A percentile compares a stretch with the other conserved stretches of the same genome.
Conservation (phyloP, 2,888 invertebrate species). For the Spicauda simplicius region DNA sequence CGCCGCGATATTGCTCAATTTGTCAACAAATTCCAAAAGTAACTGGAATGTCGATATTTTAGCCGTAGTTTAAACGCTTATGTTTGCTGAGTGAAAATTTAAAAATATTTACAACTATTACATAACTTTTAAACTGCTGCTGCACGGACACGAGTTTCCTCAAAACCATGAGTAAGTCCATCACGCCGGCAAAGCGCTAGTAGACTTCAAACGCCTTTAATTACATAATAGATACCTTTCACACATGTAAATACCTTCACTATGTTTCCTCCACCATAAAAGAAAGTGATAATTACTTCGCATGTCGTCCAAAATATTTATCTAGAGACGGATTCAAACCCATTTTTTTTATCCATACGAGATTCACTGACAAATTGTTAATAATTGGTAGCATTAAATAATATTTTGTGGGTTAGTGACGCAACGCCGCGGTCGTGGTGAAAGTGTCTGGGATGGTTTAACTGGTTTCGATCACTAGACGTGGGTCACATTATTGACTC, state of each 20-base stretch:
- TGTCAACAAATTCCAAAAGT: background rate
- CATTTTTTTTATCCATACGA: no score
- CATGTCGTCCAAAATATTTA: no score
- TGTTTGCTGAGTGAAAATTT: background rate
- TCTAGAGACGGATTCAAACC: no score
- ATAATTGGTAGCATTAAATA: conserved; percentile 42
- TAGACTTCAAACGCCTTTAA: no score
- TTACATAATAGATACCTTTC: no score
- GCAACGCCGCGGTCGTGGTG: conserved; percentile 50
- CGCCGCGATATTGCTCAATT: background rate
- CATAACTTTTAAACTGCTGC: no score
- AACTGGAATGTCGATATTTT: background rate
- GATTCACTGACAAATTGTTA: conserved; percentile 14
- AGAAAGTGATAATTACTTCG: no score
- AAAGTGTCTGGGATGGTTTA: conserved; percentile 54
- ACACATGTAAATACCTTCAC: no score
- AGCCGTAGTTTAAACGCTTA: background rate
- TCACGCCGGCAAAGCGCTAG: no score
- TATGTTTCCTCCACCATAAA: no score
- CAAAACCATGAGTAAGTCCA: no score
- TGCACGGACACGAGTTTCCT: no score
- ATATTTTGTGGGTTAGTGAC: conserved; percentile 50
- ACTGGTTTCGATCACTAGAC: conserved; percentile 47
- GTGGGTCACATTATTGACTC: conserved; percentile 37
- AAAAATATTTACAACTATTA: background rate